A percentile compares a stretch with the other conserved stretches of the same genome.
phyloP scores from a whole-genome alignment of 2,888 invertebrate genomes.

The Eugnorisma glareosa region DNA sequence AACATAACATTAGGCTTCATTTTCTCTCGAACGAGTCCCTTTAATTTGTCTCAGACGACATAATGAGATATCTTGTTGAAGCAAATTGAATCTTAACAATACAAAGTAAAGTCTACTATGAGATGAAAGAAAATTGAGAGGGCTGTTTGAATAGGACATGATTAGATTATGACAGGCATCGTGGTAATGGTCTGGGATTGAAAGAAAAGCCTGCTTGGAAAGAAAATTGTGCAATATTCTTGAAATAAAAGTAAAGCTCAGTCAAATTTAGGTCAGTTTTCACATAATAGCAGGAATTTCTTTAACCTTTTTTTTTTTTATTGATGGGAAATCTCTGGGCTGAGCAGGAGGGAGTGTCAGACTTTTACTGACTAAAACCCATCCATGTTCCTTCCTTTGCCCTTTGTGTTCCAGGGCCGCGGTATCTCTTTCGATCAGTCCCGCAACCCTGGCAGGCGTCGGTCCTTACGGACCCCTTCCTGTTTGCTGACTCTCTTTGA shows the following conservation, averaged over 20 bases:
- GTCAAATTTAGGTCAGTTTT: neutral
- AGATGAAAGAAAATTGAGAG: constrained; percentile 33
- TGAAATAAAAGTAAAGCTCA: neutral
- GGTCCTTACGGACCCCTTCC: no score
- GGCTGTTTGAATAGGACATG: constrained; percentile 63
- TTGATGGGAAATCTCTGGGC: no score
- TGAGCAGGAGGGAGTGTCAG: no score
- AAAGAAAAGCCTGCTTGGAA: constrained; percentile 24
- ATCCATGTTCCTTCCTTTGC: no score
- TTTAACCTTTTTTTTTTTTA: no score
- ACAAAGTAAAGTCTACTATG: constrained; percentile 58
- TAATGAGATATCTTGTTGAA: constrained; percentile 64
- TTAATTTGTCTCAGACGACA: constrained; percentile 64
- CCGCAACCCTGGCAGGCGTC: no score
- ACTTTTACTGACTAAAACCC: no score
- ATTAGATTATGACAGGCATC: constrained; percentile 66
- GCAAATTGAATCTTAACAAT: constrained; percentile 60
- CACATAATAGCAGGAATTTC: no score
- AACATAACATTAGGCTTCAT: constrained; percentile 63
- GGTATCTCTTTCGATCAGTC: no score
- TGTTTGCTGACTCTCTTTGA: no score
- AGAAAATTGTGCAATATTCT: constrained; percentile 32
- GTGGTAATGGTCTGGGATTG: constrained; percentile 41
- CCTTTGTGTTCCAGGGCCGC: no score
- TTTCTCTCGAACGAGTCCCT: constrained; percentile 58